phyloP scores from a whole-genome alignment of 2,797 vertebrate species.

The Macroramphosus scolopax region DNA sequence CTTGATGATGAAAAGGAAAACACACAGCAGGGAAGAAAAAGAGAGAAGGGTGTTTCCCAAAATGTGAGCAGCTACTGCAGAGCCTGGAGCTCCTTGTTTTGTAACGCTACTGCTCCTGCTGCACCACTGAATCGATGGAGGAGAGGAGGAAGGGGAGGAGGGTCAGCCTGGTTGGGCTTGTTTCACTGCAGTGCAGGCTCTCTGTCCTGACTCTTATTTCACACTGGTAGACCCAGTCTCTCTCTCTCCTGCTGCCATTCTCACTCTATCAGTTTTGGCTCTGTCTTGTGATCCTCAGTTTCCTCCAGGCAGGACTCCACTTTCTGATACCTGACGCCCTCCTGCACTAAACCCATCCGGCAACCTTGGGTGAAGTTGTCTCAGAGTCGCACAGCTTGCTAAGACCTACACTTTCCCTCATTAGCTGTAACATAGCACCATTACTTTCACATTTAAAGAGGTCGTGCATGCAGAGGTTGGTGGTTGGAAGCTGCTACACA shows the following conservation, averaged over 20 bases:
- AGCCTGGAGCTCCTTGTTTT: slow-evolving; percentile 39
- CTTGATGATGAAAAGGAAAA: not conserved
- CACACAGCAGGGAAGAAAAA: not conserved
- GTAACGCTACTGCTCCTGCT: slow-evolving; percentile 53
- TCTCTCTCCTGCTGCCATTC: slow-evolving; percentile 10
- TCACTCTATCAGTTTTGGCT: too few relatives aligned
- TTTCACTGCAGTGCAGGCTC: slow-evolving; percentile 58
- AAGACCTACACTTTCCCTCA: slow-evolving; percentile 21
- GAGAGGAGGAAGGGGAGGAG: slow-evolving; percentile 38
- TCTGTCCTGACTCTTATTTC: slow-evolving; percentile 20
- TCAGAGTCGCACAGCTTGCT: slow-evolving; percentile 12
- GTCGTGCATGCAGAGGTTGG: too few relatives aligned
- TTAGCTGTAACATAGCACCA: too few relatives aligned
- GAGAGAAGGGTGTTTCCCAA: slow-evolving; percentile 45
- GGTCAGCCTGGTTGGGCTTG: slow-evolving; percentile 37
- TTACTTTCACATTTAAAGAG: too few relatives aligned
- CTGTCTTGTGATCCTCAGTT: too few relatives aligned
- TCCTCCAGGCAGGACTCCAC: slow-evolving; percentile 16
- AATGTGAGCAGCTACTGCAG: slow-evolving; percentile 53
- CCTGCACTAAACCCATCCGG: slow-evolving; percentile 36
- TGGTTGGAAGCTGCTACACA: too few relatives aligned
- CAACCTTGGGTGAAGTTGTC: slow-evolving; percentile 31
- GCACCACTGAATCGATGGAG: slow-evolving; percentile 59
- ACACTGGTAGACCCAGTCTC: slow-evolving; percentile 21
- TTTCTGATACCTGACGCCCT: slow-evolving; percentile 47